A percentile compares a stretch with the other conserved stretches of the same genome.
Evolutionary conservation across 2,113 vertebrate genomes (phyloP).

Genomic region (Dromaius novaehollandiae): DNA sequence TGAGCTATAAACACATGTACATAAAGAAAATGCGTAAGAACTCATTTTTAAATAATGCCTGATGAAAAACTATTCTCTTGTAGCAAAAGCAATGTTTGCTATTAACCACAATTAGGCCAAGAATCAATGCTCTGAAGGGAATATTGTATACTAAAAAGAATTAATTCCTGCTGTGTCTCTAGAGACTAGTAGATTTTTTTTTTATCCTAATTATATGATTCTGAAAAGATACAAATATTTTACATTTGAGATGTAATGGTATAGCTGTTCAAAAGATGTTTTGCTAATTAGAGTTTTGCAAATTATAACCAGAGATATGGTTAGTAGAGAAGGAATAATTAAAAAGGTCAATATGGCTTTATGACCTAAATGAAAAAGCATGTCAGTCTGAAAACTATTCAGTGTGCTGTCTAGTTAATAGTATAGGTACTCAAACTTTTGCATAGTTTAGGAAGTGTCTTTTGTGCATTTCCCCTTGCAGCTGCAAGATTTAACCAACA

Average conservation of each 20-base stretch:
- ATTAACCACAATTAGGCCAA: background rate
- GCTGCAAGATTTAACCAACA: background rate
- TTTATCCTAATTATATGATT: constrained; percentile 6
- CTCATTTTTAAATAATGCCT: constrained; percentile 10
- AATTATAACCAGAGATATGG: constrained; percentile 1
- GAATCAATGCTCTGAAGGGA: background rate
- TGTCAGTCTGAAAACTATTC: constrained; percentile 8
- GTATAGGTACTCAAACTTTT: background rate
- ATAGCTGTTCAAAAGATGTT: background rate
- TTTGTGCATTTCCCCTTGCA: background rate
- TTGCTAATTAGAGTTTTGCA: constrained; percentile 12
- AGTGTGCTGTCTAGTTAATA: background rate
- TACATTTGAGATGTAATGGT: background rate
- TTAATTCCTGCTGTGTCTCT: constrained; percentile 13
- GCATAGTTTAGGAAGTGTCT: background rate
- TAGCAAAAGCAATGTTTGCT: background rate
- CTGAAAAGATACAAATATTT: constrained; percentile 36
- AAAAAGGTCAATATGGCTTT: background rate
- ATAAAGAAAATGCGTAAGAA: background rate
- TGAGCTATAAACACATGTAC: background rate
- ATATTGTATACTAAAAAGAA: constrained; percentile 4
- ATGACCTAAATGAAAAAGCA: constrained; percentile 20
- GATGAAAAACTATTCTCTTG: background rate
- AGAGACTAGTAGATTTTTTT: constrained; percentile 7
- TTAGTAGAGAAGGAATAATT: background rate